phyloP scores from a whole-genome alignment of 2,888 invertebrate genomes.

The Ornithoptera priamus region DNA sequence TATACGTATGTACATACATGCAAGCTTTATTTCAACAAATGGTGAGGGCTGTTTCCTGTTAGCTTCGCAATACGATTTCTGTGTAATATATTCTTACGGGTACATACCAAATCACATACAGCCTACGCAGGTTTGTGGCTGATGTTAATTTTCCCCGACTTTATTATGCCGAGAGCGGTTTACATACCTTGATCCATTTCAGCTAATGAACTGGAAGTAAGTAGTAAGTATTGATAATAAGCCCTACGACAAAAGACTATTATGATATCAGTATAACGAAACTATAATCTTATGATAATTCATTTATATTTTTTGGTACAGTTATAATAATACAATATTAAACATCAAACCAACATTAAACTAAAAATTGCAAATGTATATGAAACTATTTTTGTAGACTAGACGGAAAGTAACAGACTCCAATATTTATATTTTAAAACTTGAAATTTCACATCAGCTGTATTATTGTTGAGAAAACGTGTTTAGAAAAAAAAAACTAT shows the following conservation, averaged over 20 bases:
- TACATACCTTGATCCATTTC: constrained; percentile 5
- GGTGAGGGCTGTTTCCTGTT: constrained; percentile 21
- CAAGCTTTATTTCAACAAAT: constrained; percentile 24
- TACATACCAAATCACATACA: constrained; percentile 20
- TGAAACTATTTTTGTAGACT: no score
- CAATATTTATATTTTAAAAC: no score
- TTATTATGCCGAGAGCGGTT: background rate
- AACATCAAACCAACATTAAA: no score
- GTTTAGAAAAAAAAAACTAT: no score
- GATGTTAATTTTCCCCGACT: constrained; percentile 8
- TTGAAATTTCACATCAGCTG: no score
- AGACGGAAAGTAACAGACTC: no score
- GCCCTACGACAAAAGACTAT: background rate
- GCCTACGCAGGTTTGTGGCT: constrained; percentile 14
- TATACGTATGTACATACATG: constrained; percentile 1
- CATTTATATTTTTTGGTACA: no score
- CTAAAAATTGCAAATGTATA: no score
- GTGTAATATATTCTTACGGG: constrained; percentile 18
- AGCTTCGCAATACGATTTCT: constrained; percentile 18
- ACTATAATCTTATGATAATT: background rate
- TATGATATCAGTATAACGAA: background rate
- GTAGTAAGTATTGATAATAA: background rate
- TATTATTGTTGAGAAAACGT: no score
- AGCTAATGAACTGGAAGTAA: background rate
- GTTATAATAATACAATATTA: no score